A percentile compares a stretch with the other conserved stretches of the same genome.
Evolutionary conservation across 2,888 invertebrate genomes (phyloP).

Genomic region (Spilosoma lubricipeda): DNA sequence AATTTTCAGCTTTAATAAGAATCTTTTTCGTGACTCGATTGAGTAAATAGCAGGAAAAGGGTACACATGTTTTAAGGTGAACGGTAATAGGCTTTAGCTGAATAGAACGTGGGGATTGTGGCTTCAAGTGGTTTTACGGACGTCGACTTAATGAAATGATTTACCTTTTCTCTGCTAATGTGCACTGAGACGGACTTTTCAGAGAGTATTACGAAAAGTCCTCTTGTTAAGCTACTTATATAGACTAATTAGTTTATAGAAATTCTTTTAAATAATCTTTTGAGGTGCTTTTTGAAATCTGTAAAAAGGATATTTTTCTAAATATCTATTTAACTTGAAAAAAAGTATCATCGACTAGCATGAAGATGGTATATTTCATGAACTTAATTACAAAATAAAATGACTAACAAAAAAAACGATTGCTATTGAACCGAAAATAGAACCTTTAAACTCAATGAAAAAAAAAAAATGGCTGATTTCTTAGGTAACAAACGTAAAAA

Average conservation of each 20-base stretch:
- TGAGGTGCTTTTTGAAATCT: background rate
- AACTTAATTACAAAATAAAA: background rate
- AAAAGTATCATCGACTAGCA: too few species aligned
- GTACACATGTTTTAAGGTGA: conserved; percentile 62
- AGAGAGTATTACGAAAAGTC: background rate
- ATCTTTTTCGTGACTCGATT: conserved; percentile 48
- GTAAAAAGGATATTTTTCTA: background rate
- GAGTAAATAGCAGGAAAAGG: conserved; percentile 46
- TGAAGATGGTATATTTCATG: background rate
- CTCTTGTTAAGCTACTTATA: background rate
- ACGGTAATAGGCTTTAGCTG: conserved; percentile 66
- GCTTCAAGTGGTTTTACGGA: conserved; percentile 61
- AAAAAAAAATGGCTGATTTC: background rate
- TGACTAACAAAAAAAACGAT: too few species aligned
- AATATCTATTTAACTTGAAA: background rate
- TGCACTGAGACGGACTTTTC: conserved; percentile 35
- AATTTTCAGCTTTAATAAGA: conserved; percentile 23
- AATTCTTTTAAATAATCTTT: background rate
- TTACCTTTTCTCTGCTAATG: conserved; percentile 43
- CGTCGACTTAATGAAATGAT: conserved; percentile 67
- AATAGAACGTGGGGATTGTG: conserved; percentile 59
- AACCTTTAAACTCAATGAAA: too few species aligned
- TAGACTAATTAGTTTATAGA: background rate
- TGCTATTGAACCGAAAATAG: too few species aligned
- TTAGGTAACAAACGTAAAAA: background rate